Percentiles rank a stretch among this genome's conserved stretches.
Conservation (phyloP, 2,113 vertebrate species). For the Pelvicachromis taeniatus region DNA sequence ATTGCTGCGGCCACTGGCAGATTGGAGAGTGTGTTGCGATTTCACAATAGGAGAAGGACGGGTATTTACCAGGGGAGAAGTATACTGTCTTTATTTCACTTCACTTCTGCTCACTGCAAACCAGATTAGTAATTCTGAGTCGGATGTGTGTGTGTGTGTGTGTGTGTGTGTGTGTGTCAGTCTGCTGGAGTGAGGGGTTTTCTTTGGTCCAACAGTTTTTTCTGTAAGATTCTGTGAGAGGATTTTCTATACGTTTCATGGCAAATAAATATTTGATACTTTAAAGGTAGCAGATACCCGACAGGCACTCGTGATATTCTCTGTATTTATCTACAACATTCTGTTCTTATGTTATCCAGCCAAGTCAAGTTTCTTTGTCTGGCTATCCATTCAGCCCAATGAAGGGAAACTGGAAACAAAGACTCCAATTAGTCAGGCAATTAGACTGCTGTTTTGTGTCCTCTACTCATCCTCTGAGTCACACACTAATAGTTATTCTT, state of each 20-base stretch:
- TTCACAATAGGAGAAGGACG: neutral
- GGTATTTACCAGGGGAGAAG: neutral
- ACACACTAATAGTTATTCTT: slow-evolving; percentile 51
- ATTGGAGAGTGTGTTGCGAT: neutral
- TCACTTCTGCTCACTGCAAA: neutral
- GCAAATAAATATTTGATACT: slow-evolving; percentile 50
- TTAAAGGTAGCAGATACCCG: neutral
- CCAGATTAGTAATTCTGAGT: neutral
- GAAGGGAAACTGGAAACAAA: slow-evolving; percentile 59
- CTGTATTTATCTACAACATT: slow-evolving; percentile 4
- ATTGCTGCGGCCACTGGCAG: slow-evolving; percentile 7
- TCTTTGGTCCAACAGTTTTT: neutral
- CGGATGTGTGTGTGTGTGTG: neutral
- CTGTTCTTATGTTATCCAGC: slow-evolving; percentile 12
- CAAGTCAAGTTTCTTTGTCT: slow-evolving; percentile 35
- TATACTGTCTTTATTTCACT: neutral
- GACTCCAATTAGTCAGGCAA: slow-evolving; percentile 71
- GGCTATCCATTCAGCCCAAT: slow-evolving; percentile 30
- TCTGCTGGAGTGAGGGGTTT: neutral
- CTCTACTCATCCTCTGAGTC: slow-evolving; percentile 47
- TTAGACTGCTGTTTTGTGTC: slow-evolving; percentile 62
- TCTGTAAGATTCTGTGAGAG: neutral
- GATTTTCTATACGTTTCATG: neutral
- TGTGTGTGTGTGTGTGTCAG: neutral
- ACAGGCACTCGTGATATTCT: neutral